Evolutionary conservation across 2,797 vertebrate species (phyloP), one percentile per base, ranked within the genome.

Genomic region (Rhodeus uyekii): DNA sequence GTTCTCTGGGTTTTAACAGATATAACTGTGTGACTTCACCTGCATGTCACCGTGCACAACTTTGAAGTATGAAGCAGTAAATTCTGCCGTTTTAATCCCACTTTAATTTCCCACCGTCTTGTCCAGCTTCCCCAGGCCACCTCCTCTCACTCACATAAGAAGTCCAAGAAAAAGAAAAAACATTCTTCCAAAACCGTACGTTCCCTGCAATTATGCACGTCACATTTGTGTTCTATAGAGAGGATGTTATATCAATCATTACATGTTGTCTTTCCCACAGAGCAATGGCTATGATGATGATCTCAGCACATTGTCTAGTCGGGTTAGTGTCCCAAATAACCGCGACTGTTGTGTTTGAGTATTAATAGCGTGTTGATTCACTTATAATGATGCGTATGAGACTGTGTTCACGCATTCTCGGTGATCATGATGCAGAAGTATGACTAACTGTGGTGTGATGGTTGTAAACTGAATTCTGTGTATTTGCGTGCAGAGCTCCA

Each of bases 271-370:
- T 88, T 36, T 82, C 82, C 79, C 68, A 85, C 95, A 98, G 96
- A 95, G 89, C 84, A 96, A 96, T 87, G 94, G 96, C 90, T 93
- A 86, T 78, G 94, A 96, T 46, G 96, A 96, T 80, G 93, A 96
- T 3, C 19, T 91, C 85, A 94, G 88, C 80, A 92, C 94, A 64
- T 89, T 95, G 79, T 94, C 96, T 90, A 94, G 95, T 96, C 94
- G 96, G 96, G 96, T 98, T 87, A 94, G 95, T 95, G 91, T 84
- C 87, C 86, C 0, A n/a, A n/a, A 48, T 64, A 4, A 38, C 79
- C 19, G 27, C 60, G 38, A 24, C 61, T 16, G 8, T 14, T 29
- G 18, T 22, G 24, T 64, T 58, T 73, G 76, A 32, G 46, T 24
- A 64, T 65, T 55, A 53, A 44, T 39, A 12, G 24, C n/a, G 5